Percentiles rank a stretch among this genome's conserved stretches.
phyloP scores from a whole-genome alignment of 1,140 invertebrate species.

The Brachionus asplanchnoidis region DNA sequence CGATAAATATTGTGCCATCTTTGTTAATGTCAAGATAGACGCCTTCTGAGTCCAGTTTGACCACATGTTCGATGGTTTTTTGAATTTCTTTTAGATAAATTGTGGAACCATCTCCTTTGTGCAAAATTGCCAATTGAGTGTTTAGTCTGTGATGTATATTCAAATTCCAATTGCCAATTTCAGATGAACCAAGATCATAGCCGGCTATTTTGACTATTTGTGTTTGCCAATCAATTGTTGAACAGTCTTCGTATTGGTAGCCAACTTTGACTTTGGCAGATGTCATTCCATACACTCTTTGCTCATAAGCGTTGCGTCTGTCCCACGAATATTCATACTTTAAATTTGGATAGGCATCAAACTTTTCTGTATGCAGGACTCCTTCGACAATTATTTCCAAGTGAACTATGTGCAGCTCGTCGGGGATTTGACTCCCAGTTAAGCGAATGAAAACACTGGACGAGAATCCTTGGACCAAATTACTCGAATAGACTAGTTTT shows the following conservation, averaged over 20 bases:
- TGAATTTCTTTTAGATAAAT: conserved; percentile 91
- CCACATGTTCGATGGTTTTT: conserved; percentile 78
- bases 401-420: conserved; percentile 76
- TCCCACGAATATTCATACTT: conserved; percentile 94
- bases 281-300: conserved; percentile 71
- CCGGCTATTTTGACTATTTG: conserved; percentile 88
- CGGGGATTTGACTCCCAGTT: conserved; percentile 71
- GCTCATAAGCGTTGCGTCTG: conserved; percentile 90
- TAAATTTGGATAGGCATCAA: conserved; percentile 88
- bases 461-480: conserved; percentile 71
- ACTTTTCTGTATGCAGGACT: conserved; percentile 78
- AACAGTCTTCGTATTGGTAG: conserved; percentile 87
- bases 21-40: conserved; percentile 74
- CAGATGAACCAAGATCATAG: conserved; percentile 89
- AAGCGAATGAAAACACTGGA: conserved; percentile 85
- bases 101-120: conserved; percentile 93
- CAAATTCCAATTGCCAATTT: conserved; percentile 92
- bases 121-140: conserved; percentile 80
- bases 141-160: conserved; percentile 95
- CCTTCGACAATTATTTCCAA: conserved; percentile 82
- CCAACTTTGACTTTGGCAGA: conserved; percentile 66
- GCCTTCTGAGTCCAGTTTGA: conserved; percentile 77
- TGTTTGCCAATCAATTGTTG: conserved; percentile 87
- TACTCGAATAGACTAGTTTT: conserved; percentile 8
- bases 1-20: conserved; percentile 89